phyloP scores from a whole-genome alignment of 2,888 invertebrate species.

The Microchrysa polita region DNA sequence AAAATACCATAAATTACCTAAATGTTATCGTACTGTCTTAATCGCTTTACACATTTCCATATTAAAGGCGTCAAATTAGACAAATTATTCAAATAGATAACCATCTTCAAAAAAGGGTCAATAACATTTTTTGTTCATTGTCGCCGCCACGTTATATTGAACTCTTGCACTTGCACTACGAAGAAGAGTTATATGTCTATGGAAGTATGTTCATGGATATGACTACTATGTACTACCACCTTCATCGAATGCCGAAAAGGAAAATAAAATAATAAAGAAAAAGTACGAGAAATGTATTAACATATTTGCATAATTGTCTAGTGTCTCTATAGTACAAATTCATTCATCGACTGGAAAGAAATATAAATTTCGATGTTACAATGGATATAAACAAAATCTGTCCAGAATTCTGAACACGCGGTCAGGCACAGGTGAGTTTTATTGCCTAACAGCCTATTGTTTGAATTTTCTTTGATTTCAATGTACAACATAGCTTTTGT shows the following conservation, averaged over 20 bases:
- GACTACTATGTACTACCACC: conserved; percentile 16
- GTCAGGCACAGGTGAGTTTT: conserved; percentile 46
- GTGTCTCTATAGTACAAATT: conserved; percentile 33
- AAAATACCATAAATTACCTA: conserved; percentile 29
- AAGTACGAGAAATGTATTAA: background rate
- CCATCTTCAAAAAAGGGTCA: conserved; percentile 28
- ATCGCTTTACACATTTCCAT: conserved; percentile 33
- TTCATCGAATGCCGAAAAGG: background rate
- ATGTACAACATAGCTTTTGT: too few relatives aligned
- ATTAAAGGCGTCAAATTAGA: conserved; percentile 25
- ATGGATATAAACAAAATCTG: conserved; percentile 30
- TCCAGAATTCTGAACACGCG: conserved; percentile 47
- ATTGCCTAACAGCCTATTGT: conserved; percentile 45
- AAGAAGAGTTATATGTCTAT: too few relatives aligned
- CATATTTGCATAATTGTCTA: background rate
- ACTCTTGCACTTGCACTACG: background rate
- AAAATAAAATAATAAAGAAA: background rate
- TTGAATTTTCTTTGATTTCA: background rate
- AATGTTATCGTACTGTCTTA: conserved; percentile 28
- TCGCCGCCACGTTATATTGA: too few relatives aligned
- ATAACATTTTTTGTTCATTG: conserved; percentile 36
- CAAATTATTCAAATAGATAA: conserved; percentile 41
- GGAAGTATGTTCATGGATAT: background rate
- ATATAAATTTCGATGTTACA: background rate
- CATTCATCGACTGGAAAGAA: conserved; percentile 39